Percentiles rank a stretch among this genome's conserved stretches.
phyloP scores from a whole-genome alignment of 2,113 vertebrate genomes.

The Pterophyllum scalare region DNA sequence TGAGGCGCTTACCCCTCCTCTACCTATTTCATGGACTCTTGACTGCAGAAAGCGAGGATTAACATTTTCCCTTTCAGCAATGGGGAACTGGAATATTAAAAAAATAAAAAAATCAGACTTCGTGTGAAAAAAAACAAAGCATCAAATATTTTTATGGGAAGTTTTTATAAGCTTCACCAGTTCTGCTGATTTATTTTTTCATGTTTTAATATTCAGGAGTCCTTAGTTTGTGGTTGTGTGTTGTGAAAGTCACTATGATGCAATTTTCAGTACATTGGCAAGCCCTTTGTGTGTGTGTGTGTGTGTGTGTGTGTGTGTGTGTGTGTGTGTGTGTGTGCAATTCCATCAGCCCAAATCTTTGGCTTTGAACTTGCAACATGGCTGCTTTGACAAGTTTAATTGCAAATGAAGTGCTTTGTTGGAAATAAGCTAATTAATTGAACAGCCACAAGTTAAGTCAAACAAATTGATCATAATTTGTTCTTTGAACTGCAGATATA shows the following conservation, averaged over 20 bases:
- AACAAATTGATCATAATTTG: neutral
- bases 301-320: neutral
- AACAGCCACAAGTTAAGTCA: neutral
- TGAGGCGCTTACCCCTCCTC: constrained; percentile 28
- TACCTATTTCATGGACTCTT: constrained; percentile 69
- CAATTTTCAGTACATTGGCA: neutral
- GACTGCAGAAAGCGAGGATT: constrained; percentile 65
- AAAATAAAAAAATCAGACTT: constrained; percentile 30
- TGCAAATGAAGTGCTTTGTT: neutral
- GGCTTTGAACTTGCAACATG: neutral
- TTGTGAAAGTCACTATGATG: neutral
- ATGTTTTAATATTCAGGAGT: constrained; percentile 11
- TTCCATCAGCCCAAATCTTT: constrained; percentile 13
- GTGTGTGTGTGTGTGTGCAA: neutral
- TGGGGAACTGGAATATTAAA: constrained; percentile 20
- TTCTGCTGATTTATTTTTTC: constrained; percentile 29
- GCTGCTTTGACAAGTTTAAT: neutral
- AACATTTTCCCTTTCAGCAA: constrained; percentile 19
- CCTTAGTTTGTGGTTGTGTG: constrained; percentile 12
- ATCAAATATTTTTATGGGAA: constrained; percentile 10
- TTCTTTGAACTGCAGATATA: neutral
- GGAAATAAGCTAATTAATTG: neutral
- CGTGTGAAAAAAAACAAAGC: constrained; percentile 39
- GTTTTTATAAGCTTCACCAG: constrained; percentile 18
- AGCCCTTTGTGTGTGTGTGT: constrained; percentile 12